Percentiles rank a stretch among this genome's conserved stretches.
phyloP scores from a whole-genome alignment of 2,113 vertebrate genomes.

The Oenanthe oenanthe region DNA sequence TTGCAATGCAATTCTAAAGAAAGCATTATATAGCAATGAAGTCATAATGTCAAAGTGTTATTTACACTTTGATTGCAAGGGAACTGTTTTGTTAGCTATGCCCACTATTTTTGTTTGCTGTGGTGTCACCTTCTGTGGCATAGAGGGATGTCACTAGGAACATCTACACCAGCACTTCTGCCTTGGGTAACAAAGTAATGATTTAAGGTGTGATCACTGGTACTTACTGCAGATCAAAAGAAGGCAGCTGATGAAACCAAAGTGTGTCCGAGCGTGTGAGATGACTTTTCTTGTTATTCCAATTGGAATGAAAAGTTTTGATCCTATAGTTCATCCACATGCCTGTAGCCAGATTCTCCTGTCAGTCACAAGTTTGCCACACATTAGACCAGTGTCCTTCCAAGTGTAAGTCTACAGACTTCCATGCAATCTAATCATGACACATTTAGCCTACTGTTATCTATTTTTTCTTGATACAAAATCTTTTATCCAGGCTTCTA shows the following conservation, averaged over 20 bases:
- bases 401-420: not conserved
- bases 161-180: not conserved
- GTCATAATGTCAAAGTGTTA: not conserved
- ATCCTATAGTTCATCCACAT: not conserved
- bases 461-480: not conserved
- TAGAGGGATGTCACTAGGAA: not conserved
- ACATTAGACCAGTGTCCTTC: not conserved
- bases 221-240: not conserved
- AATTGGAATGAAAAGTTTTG: not conserved
- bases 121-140: slow-evolving; percentile 9
- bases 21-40: not conserved
- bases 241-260: not conserved
- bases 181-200: not conserved
- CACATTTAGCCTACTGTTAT: not conserved
- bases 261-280: not conserved
- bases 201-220: not conserved
- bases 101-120: slow-evolving; percentile 31
- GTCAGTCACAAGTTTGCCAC: not conserved
- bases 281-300: not conserved
- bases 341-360: not conserved
- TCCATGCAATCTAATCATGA: accelerated
- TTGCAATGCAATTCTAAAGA: not conserved
- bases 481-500: not conserved
- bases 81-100: not conserved
- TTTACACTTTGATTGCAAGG: slow-evolving; percentile 3